Conservation (phyloP, 2,888 invertebrate genomes). For the Andrena minutula region DNA sequence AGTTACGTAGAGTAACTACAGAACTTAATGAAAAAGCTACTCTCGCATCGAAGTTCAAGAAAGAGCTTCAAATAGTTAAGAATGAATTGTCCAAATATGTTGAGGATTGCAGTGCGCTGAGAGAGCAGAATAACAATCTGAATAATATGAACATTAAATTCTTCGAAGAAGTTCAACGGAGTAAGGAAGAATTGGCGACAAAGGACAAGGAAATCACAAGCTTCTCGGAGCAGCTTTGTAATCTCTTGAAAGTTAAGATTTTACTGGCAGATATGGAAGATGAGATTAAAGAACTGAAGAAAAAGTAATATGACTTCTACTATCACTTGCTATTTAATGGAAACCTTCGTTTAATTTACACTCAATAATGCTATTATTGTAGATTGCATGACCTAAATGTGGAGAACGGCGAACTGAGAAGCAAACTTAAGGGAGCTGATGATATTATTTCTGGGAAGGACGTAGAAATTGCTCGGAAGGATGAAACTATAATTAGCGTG, state of each 20-base stretch:
- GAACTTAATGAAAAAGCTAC: conserved; percentile 45
- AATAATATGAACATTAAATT: conserved; percentile 33
- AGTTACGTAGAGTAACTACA: conserved; percentile 20
- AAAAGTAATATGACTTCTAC: conserved; percentile 55
- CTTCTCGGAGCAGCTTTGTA: conserved; percentile 58
- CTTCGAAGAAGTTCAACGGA: conserved; percentile 31
- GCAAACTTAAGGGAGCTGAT: conserved; percentile 46
- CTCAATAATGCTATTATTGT: conserved; percentile 15
- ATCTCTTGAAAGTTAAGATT: conserved; percentile 47
- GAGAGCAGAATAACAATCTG: conserved; percentile 53
- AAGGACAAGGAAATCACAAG: conserved; percentile 50
- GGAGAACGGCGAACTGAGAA: conserved; percentile 62
- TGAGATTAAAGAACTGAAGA: conserved; percentile 61
- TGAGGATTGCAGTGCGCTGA: conserved; percentile 42
- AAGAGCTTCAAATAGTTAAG: conserved; percentile 10
- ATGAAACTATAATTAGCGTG: conserved; percentile 58
- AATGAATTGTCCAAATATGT: conserved; percentile 23
- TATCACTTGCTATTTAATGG: conserved; percentile 4
- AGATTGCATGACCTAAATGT: conserved; percentile 65
- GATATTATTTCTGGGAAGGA: conserved; percentile 50
- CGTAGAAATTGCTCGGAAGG: background rate
- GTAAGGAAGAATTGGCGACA: conserved; percentile 29
- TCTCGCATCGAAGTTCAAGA: conserved; percentile 33
- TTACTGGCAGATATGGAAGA: conserved; percentile 40
- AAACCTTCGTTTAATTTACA: conserved; percentile 4